Conservation (phyloP, 2,888 invertebrate genomes). For the Diadromus collaris region DNA sequence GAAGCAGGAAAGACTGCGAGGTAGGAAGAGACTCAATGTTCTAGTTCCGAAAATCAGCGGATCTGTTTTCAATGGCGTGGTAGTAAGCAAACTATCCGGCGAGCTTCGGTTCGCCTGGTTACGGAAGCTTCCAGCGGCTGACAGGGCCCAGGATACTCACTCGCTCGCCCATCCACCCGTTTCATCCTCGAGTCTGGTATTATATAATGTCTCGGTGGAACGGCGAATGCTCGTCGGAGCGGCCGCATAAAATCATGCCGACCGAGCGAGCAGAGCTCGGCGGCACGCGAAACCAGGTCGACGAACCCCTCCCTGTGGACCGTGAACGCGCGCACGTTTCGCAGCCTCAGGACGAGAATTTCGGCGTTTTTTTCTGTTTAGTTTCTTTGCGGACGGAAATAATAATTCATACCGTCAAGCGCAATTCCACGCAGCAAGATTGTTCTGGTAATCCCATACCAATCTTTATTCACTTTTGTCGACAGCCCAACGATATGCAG, state of each 20-base stretch:
- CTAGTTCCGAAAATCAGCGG: slow-evolving; percentile 33
- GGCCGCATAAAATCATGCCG: slow-evolving; percentile 47
- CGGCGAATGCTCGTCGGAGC: slow-evolving; percentile 44
- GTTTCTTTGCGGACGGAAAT: neutral
- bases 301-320: slow-evolving; percentile 39
- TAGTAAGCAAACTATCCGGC: slow-evolving; percentile 2
- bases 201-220: slow-evolving; percentile 32
- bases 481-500: too few relatives aligned
- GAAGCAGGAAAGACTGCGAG: neutral
- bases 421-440: slow-evolving; percentile 7
- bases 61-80: slow-evolving; percentile 33
- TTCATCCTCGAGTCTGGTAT: slow-evolving; percentile 27
- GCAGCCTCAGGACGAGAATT: neutral
- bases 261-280: slow-evolving; percentile 30
- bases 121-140: slow-evolving; percentile 26
- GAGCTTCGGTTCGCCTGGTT: slow-evolving; percentile 10
- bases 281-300: slow-evolving; percentile 55
- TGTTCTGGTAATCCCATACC: slow-evolving; percentile 26
- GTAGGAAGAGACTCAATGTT: slow-evolving; percentile 20
- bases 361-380: slow-evolving; percentile 15
- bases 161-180: slow-evolving; percentile 32
- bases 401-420: neutral
- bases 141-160: slow-evolving; percentile 12
- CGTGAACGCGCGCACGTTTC: slow-evolving; percentile 32
- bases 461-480: neutral